Evolutionary conservation across 2,797 vertebrate genomes (phyloP).

Genomic region (Anguilla anguilla): DNA sequence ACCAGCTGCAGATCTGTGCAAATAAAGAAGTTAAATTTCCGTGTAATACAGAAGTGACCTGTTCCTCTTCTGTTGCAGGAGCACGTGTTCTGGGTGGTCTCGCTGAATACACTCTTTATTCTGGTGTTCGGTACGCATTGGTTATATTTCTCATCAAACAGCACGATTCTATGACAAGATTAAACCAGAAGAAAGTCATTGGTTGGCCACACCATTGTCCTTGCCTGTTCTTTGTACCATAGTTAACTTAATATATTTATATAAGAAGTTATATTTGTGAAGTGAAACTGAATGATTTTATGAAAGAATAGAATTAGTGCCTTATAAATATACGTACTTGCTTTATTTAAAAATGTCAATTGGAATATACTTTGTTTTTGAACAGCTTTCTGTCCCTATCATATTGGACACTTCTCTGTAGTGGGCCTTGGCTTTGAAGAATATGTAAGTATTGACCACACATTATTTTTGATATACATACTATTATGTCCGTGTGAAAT

Average conservation of each 20-base stretch:
- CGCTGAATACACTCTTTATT: constrained; percentile 97
- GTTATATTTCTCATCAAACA: background rate
- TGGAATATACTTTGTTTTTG: constrained; percentile 8
- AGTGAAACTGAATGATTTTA: background rate
- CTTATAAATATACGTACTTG: background rate
- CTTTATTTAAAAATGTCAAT: background rate
- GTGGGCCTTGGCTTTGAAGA: constrained; percentile 96
- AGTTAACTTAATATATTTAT: background rate
- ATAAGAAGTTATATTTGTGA: too few species aligned
- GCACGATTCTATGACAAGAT: background rate
- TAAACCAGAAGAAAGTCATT: background rate
- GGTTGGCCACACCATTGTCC: background rate
- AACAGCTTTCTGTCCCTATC: constrained; percentile 97
- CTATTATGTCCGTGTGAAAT: background rate
- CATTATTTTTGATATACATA: background rate
- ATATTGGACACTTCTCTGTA: constrained; percentile 97
- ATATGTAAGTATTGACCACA: constrained; percentile 81
- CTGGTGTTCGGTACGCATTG: constrained; percentile 92
- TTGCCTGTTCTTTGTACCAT: background rate
- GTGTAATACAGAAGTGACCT: background rate
- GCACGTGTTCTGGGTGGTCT: constrained; percentile 99
- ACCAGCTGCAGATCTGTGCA: background rate
- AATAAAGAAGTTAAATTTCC: background rate
- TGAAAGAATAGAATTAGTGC: background rate
- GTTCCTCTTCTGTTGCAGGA: constrained; percentile 74